Base-by-base conservation (phyloP, 37 sponge, comb jelly and placozoan genomes). In the Crambe crambe region DNA sequence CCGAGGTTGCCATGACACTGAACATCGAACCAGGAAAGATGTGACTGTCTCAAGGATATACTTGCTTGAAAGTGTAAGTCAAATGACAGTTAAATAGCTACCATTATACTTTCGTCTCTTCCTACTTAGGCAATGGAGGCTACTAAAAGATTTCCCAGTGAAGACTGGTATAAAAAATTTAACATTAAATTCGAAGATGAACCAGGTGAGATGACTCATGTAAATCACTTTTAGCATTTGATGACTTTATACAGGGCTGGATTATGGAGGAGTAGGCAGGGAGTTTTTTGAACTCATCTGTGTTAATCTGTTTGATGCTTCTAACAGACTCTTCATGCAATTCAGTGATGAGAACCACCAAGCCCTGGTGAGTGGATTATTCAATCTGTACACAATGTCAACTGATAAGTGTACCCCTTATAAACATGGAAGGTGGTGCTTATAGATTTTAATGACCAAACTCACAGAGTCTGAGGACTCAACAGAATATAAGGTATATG, bases 201-300 rank as follows among this genome's bases (percentile, higher is more conserved):
- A 29, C 79, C 87, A 87, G 95, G 94, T 86, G n/a, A n/a, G n/a
- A n/a, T n/a, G n/a, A n/a, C n/a, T n/a, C n/a, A n/a, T n/a, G n/a
- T n/a, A n/a, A n/a, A n/a, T n/a, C n/a, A n/a, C n/a, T n/a, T n/a
- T n/a, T n/a, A n/a, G n/a, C n/a, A n/a, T n/a, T n/a, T n/a, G n/a
- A n/a, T n/a, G n/a, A n/a, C n/a, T n/a, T n/a, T 81, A 47, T 27
- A 2, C 74, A 94, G 94, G 87, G 32, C 56, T 92, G 42, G 96
- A 95, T 54, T 92, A 84, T 76, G 96, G 96, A 18, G 96, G 96
- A 39, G 85, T 95, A 44, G 74, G 87, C 59, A 79, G 96, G 27
- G 96, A 95, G 64, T 83, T 92, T 57, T 95, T n/a, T n/a, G n/a
- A n/a, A n/a, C n/a, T n/a, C n/a, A n/a, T n/a, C n/a, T n/a, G n/a